Evolutionary conservation across 2,113 vertebrate genomes (phyloP).

Genomic region (Dolichallabes microphthalmus): DNA sequence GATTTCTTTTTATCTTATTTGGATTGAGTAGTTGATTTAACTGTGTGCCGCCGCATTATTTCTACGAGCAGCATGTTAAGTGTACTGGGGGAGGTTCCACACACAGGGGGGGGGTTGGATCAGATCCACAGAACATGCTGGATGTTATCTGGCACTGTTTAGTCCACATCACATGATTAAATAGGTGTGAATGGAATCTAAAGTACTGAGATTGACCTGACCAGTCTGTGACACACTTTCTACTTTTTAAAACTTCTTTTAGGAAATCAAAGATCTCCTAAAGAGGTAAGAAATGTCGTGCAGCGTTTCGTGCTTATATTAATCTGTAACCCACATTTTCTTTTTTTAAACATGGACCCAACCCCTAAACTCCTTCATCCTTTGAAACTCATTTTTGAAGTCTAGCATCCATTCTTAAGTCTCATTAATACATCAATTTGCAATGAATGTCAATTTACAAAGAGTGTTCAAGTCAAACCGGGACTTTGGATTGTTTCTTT

Average conservation of each 20-base stretch:
- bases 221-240: neutral
- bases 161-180: slow-evolving; percentile 25
- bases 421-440: neutral
- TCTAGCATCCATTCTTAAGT: neutral
- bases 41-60: slow-evolving; percentile 5
- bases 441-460: neutral
- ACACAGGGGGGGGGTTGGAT: slow-evolving; percentile 28
- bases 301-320: neutral
- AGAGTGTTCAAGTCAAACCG: too few relatives aligned
- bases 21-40: neutral
- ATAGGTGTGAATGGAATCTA: slow-evolving; percentile 19
- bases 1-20: neutral
- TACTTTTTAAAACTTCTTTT: slow-evolving; percentile 48
- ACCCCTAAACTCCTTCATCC: neutral
- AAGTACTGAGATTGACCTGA: neutral
- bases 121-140: slow-evolving; percentile 44
- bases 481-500: too few relatives aligned
- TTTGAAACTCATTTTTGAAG: neutral
- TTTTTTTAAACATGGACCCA: neutral
- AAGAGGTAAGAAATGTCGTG: slow-evolving; percentile 66
- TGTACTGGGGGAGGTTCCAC: neutral
- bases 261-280: slow-evolving; percentile 75
- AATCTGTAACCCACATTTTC: neutral
- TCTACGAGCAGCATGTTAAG: neutral
- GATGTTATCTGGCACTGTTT: slow-evolving; percentile 39